phyloP scores from a whole-genome alignment of 37 sponge, comb jelly and placozoan species.

The Petrosia ficiformis region DNA sequence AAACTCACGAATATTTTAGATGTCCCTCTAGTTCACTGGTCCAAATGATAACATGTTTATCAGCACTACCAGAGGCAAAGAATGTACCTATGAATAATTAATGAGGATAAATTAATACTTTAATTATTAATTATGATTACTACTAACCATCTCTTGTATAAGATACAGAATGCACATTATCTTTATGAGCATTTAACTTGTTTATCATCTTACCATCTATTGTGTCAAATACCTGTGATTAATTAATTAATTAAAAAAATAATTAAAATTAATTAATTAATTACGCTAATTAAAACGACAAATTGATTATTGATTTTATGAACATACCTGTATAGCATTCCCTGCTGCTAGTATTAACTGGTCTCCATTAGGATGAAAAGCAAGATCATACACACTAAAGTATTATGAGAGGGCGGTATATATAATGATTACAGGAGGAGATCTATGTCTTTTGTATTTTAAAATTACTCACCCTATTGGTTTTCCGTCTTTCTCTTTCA shows the following conservation, averaged over 20 bases:
- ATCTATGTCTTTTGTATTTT: neutral
- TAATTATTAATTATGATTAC: too few species aligned
- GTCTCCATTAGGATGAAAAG: constrained; percentile 82
- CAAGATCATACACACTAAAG: constrained; percentile 76
- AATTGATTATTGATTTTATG: too few species aligned
- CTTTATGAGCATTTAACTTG: constrained; percentile 87
- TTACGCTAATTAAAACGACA: too few species aligned
- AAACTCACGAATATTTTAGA: constrained; percentile 74
- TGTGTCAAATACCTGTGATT: constrained; percentile 48
- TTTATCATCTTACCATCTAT: constrained; percentile 64
- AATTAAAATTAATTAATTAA: neutral
- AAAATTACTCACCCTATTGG: neutral
- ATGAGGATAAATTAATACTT: neutral
- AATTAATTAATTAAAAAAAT: constrained; percentile 1
- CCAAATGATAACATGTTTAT: constrained; percentile 94
- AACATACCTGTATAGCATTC: constrained; percentile 54
- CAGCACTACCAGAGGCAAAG: constrained; percentile 90
- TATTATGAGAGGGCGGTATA: neutral
- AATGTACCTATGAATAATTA: constrained; percentile 31
- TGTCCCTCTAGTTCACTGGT: constrained; percentile 62
- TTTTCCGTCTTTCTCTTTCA: neutral
- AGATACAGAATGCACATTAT: constrained; percentile 81
- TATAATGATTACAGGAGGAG: neutral
- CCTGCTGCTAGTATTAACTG: constrained; percentile 73
- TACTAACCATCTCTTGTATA: constrained; percentile 79